Evolutionary conservation across 2,888 invertebrate species (phyloP).

Genomic region (Hypselothyrea guttata): DNA sequence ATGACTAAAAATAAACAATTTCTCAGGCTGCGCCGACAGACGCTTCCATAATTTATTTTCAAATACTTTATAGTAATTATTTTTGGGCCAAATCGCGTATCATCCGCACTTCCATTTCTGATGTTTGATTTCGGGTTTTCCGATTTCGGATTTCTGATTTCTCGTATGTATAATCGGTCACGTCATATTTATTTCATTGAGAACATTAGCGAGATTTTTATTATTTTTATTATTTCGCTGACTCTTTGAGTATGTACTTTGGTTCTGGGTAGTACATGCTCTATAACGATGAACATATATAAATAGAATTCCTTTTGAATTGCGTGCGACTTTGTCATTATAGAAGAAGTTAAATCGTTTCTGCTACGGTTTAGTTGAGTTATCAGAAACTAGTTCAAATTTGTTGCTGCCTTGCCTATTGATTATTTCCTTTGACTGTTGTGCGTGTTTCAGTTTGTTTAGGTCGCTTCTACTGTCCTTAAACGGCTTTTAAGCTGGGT

Average conservation of each 20-base stretch:
- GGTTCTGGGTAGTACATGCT: slow-evolving; percentile 17
- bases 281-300: slow-evolving; percentile 21
- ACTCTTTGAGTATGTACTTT: slow-evolving; percentile 24
- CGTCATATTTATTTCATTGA: slow-evolving; percentile 71
- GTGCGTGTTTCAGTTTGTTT: slow-evolving; percentile 59
- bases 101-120: slow-evolving; percentile 54
- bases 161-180: too few species aligned
- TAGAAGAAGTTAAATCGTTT: slow-evolving; percentile 19
- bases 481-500: slow-evolving; percentile 32
- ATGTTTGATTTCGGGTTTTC: slow-evolving; percentile 58
- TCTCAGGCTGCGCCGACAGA: slow-evolving; percentile 22
- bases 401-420: slow-evolving; percentile 37
- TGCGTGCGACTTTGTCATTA: slow-evolving; percentile 38
- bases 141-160: slow-evolving; percentile 45
- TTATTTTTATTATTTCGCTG: slow-evolving; percentile 29
- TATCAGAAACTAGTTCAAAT: slow-evolving; percentile 50
- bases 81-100: slow-evolving; percentile 42
- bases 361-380: slow-evolving; percentile 18
- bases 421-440: slow-evolving; percentile 58
- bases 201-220: slow-evolving; percentile 68
- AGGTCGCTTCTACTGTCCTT: not conserved
- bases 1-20: slow-evolving; percentile 72
- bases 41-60: slow-evolving; percentile 59
- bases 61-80: slow-evolving; percentile 47
- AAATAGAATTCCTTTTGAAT: slow-evolving; percentile 23